Conservation (phyloP, 2,888 invertebrate species). For the Drosophila anomalipes region DNA sequence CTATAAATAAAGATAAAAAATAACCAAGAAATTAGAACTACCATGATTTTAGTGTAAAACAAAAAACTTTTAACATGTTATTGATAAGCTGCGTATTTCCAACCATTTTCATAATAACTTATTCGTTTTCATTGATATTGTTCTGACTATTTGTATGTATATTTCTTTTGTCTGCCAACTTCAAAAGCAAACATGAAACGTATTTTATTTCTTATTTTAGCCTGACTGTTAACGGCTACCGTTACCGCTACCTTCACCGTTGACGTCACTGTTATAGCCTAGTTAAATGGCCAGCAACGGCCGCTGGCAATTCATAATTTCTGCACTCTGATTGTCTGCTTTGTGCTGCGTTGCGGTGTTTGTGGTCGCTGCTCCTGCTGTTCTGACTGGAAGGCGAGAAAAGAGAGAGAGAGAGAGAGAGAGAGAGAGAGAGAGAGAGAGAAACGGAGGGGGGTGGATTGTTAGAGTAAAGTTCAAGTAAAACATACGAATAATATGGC, state of each 20-base stretch:
- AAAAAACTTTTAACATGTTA: not conserved
- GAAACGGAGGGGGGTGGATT: not conserved
- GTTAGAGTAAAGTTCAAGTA: constrained; percentile 31
- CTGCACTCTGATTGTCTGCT: constrained; percentile 54
- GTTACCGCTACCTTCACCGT: constrained; percentile 12
- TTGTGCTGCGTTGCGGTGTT: constrained; percentile 33
- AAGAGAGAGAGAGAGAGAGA: not conserved
- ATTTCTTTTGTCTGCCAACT: constrained; percentile 38
- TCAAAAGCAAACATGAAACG: constrained; percentile 47
- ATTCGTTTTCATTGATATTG: not conserved
- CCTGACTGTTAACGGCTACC: constrained; percentile 12
- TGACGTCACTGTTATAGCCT: constrained; percentile 24
- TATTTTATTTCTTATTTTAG: constrained; percentile 39
- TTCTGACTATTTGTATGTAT: constrained; percentile 31
- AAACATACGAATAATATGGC: constrained; percentile 66
- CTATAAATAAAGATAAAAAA: not conserved
- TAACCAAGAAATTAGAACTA: not conserved
- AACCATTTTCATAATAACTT: not conserved
- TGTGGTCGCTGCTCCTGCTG: constrained; percentile 24
- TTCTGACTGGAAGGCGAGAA: not conserved
- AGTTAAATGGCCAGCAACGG: constrained; percentile 61
- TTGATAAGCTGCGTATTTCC: not conserved
- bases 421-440: not conserved
- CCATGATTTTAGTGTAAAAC: not conserved
- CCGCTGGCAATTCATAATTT: constrained; percentile 69